phyloP scores from a whole-genome alignment of 2,113 vertebrate genomes.

The Entelurus aequoreus region DNA sequence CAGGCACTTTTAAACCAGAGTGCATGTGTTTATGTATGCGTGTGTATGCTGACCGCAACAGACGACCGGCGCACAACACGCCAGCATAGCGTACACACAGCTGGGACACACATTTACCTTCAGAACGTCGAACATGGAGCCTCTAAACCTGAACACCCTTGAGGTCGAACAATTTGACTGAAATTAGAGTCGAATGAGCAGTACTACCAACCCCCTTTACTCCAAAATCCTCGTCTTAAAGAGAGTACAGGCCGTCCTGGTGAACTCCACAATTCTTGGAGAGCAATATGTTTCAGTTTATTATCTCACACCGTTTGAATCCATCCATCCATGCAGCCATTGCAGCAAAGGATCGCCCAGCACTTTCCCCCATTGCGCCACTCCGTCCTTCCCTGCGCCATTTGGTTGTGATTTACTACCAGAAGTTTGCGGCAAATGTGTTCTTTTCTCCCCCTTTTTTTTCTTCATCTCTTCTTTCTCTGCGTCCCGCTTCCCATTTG shows the following conservation, averaged over 20 bases:
- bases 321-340: constrained; percentile 57
- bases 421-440: constrained; percentile 62
- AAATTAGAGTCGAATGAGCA: constrained; percentile 18
- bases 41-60: constrained; percentile 17
- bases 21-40: constrained; percentile 9
- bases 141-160: not conserved
- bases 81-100: not conserved
- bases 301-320: constrained; percentile 53
- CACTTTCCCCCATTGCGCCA: constrained; percentile 51
- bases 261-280: constrained; percentile 52
- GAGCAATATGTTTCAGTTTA: constrained; percentile 53
- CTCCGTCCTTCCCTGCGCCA: constrained; percentile 50
- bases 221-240: not conserved
- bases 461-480: constrained; percentile 43
- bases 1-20: constrained; percentile 50
- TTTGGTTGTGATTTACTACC: constrained; percentile 69
- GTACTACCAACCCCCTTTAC: too few relatives aligned
- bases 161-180: constrained; percentile 7
- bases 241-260: constrained; percentile 18
- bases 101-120: constrained; percentile 30
- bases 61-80: constrained; percentile 15
- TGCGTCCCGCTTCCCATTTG: constrained; percentile 41
- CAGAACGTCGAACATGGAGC: constrained; percentile 21
- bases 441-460: constrained; percentile 52
- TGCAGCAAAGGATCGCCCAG: constrained; percentile 47